Evolutionary conservation across 2,797 vertebrate species (phyloP), one percentile per base, ranked within the genome.

Genomic region (Falco rusticolus): DNA sequence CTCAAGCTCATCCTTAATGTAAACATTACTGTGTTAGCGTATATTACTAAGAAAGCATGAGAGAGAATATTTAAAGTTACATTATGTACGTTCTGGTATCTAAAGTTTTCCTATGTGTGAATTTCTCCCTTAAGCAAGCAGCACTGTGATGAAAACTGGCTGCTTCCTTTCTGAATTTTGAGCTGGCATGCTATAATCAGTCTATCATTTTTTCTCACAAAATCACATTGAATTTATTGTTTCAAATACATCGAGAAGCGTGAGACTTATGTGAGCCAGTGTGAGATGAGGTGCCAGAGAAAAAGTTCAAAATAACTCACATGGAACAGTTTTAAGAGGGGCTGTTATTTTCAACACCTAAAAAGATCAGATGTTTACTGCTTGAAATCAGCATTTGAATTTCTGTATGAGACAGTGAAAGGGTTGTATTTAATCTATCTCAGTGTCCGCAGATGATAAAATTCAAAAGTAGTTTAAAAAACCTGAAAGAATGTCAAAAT

Each of bases 191-290:
- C 71, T 88, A 47, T 87, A 94, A 92, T 87, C 71, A 85, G 77
- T 89, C 91, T 76, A 90, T 89, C 80, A 83, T 68, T 89, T 78
- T 82, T 79, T 94, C 70, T 87, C 66, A 43, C 77, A 71, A 63
- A 81, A 87, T 92, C 72, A 33, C 71, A 53, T 89, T 87, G 48
- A 82, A 96, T 96, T 70, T 60, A 87, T 84, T 94, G 77, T 87
- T 96, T 95, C 79, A 84, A 87, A 70, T 85, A 85, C 68, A 56
- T 16, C 5, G 18, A 84, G 83, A 92, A 74, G 84, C 1, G 47
- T 4, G 11, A 84, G 86, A 64, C 75, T 92, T 85, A 10, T 48
- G 70, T 41, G 66, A 85, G 71, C 53, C 57, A 71, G 57, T 72
- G 70, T 72, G 75, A 96, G 76, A 86, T 50, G 68, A 84, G 57